phyloP scores from a whole-genome alignment of 1,140 invertebrate genomes.

The Aphaenogaster ashmeadi region DNA sequence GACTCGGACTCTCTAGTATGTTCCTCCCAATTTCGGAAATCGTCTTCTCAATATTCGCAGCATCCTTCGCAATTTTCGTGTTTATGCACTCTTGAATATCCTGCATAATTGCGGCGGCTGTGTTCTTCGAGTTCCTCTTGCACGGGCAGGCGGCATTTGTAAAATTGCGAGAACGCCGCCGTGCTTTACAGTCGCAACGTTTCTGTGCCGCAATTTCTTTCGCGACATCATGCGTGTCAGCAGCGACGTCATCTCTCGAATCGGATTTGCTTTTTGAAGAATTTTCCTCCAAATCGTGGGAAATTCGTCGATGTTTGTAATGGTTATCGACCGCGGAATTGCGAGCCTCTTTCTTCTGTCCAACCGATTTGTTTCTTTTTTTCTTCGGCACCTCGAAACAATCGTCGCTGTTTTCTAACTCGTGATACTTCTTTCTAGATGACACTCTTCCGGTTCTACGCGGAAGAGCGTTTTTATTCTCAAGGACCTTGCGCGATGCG shows the following conservation, averaged over 20 bases:
- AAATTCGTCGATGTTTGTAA: background rate
- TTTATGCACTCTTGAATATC: slow-evolving; percentile 35
- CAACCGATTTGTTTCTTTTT: background rate
- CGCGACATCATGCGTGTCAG: background rate
- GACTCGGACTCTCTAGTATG: background rate
- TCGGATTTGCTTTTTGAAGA: background rate
- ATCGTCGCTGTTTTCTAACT: background rate
- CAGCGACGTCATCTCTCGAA: background rate
- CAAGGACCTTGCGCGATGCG: background rate
- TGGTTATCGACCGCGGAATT: background rate
- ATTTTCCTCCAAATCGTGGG: background rate
- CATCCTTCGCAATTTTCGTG: background rate
- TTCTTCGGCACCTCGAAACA: too few relatives aligned
- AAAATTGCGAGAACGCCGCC: background rate
- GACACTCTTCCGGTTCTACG: too few relatives aligned
- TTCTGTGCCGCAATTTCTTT: background rate
- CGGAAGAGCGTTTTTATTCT: background rate
- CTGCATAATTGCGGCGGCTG: slow-evolving; percentile 14
- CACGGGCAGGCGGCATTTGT: slow-evolving; percentile 17
- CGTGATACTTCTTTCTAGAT: background rate
- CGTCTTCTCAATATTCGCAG: background rate
- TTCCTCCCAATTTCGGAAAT: background rate
- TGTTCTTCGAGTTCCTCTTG: slow-evolving; percentile 22
- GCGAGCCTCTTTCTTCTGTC: background rate
- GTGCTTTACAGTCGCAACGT: background rate